Conservation (phyloP, 2,888 invertebrate species). For the Caenorhabditis auriculariae region DNA sequence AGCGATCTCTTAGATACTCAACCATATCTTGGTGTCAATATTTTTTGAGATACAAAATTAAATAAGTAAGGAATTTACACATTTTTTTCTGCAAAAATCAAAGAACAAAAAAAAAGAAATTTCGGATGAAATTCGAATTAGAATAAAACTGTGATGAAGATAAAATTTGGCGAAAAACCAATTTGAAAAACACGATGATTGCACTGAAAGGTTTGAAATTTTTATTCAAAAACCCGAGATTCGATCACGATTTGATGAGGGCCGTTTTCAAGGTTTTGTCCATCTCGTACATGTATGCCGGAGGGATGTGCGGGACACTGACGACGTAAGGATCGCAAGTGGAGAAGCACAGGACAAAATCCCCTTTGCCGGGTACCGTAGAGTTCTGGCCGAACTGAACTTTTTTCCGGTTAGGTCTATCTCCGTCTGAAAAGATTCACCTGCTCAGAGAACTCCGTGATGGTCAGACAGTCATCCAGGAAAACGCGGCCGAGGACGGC, state of each 20-base stretch:
- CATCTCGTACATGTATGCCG: slow-evolving; percentile 36
- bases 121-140: no score
- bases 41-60: no score
- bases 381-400: slow-evolving; percentile 12
- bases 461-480: slow-evolving; percentile 35
- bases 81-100: no score
- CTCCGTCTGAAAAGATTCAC: slow-evolving; percentile 15
- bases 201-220: no score
- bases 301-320: slow-evolving; percentile 45
- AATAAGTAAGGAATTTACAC: no score
- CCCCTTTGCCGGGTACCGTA: slow-evolving; percentile 22
- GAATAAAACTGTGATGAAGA: no score
- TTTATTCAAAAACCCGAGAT: no score
- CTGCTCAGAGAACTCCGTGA: slow-evolving; percentile 38
- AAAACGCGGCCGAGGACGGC: slow-evolving; percentile 42
- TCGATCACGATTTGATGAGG: slow-evolving; percentile 7
- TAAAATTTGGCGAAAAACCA: no score
- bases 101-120: no score
- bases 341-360: slow-evolving; percentile 43
- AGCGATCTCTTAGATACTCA: no score
- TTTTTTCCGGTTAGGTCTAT: neutral
- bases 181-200: no score
- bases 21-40: no score
- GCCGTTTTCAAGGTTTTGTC: slow-evolving; percentile 36
- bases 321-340: slow-evolving; percentile 33